phyloP scores from a whole-genome alignment of 64 coral and sea anemone genomes.

The Pocillopora verrucosa region DNA sequence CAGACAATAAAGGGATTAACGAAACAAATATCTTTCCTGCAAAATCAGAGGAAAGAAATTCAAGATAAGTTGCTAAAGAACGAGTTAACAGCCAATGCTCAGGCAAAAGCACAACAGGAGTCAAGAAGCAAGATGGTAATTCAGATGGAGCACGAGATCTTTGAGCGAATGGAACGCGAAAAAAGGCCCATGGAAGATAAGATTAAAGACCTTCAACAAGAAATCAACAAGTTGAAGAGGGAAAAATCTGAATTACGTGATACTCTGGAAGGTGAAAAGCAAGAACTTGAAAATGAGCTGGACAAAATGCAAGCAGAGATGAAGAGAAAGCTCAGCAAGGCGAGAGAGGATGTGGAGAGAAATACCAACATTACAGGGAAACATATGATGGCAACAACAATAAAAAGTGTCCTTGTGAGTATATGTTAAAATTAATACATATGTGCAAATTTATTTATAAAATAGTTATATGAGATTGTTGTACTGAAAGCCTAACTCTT shows the following conservation, averaged over 20 bases:
- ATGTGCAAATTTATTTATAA: no score
- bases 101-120: not conserved
- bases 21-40: constrained; percentile 73
- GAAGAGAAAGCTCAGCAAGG: constrained; percentile 72
- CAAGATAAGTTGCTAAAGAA: constrained; percentile 71
- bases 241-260: constrained; percentile 63
- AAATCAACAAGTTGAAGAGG: constrained; percentile 64
- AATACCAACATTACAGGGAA: constrained; percentile 22
- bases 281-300: constrained; percentile 76
- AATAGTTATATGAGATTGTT: not conserved
- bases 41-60: constrained; percentile 86
- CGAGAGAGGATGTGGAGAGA: constrained; percentile 81
- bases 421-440: not conserved
- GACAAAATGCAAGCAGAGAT: constrained; percentile 73
- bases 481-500: not conserved
- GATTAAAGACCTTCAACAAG: constrained; percentile 67
- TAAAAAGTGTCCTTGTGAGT: constrained; percentile 35
- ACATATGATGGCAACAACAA: constrained; percentile 15
- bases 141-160: constrained; percentile 81
- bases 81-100: constrained; percentile 4
- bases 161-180: constrained; percentile 56
- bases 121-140: constrained; percentile 50
- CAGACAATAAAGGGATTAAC: constrained; percentile 70
- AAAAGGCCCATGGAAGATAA: constrained; percentile 81
- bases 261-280: constrained; percentile 72